phyloP scores from a whole-genome alignment of 2,797 vertebrate genomes.

The Cossypha heuglini region DNA sequence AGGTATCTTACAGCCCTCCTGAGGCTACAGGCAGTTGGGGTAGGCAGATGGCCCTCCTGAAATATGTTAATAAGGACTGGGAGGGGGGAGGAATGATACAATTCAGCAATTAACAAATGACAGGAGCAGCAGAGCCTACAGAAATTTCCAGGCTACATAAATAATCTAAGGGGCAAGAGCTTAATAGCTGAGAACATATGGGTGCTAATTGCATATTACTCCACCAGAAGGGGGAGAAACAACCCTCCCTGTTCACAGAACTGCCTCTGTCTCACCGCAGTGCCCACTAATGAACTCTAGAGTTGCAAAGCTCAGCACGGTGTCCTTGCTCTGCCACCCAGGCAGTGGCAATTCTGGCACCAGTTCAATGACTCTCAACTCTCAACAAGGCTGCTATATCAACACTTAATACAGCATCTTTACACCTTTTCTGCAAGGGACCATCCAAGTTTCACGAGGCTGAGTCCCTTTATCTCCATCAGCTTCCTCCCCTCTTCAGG shows the following conservation, averaged over 20 bases:
- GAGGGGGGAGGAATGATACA: background rate
- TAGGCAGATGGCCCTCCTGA: constrained; percentile 7
- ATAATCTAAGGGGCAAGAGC: background rate
- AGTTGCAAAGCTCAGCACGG: background rate
- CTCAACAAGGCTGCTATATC: background rate
- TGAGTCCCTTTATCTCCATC: background rate
- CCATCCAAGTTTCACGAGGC: background rate
- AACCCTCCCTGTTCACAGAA: background rate
- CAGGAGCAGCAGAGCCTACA: background rate
- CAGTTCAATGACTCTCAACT: background rate
- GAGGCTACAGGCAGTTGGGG: background rate
- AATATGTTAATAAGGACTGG: background rate
- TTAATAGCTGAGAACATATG: background rate
- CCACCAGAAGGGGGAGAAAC: background rate
- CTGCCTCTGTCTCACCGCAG: background rate
- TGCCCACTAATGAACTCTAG: background rate
- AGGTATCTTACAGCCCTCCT: background rate
- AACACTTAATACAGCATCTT: background rate
- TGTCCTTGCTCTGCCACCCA: background rate
- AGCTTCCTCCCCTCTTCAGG: background rate
- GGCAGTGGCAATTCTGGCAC: background rate
- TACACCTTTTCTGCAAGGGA: background rate
- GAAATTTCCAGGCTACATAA: background rate
- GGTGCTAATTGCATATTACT: background rate
- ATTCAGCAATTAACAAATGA: background rate